A percentile compares a stretch with the other conserved stretches of the same genome.
phyloP scores from a whole-genome alignment of 2,797 vertebrate species.

The Chelmon rostratus region DNA sequence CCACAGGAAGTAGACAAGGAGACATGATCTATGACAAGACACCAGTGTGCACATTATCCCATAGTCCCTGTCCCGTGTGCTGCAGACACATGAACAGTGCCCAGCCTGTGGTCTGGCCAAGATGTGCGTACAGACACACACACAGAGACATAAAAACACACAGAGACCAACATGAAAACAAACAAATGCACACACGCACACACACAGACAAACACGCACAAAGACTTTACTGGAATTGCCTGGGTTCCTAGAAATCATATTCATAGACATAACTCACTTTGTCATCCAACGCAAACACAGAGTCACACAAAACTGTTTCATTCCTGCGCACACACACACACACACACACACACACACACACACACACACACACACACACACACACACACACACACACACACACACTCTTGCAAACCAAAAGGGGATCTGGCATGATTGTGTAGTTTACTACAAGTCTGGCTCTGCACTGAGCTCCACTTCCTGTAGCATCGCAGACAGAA shows the following conservation, averaged over 20 bases:
- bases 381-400: slow-evolving; percentile 18
- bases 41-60: slow-evolving; percentile 48
- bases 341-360: slow-evolving; percentile 4
- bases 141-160: neutral
- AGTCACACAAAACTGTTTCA: slow-evolving; percentile 27
- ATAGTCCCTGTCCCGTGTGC: slow-evolving; percentile 47
- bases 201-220: slow-evolving; percentile 18
- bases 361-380: neutral
- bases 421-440: slow-evolving; percentile 35
- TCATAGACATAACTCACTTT: slow-evolving; percentile 35
- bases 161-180: neutral
- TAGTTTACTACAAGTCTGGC: slow-evolving; percentile 67
- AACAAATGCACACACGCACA: slow-evolving; percentile 18
- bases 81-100: slow-evolving; percentile 29
- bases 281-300: slow-evolving; percentile 36
- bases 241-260: slow-evolving; percentile 58
- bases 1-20: slow-evolving; percentile 63
- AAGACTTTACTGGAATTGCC: slow-evolving; percentile 55
- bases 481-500: slow-evolving; percentile 59
- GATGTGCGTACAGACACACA: slow-evolving; percentile 4
- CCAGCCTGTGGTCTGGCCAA: slow-evolving; percentile 57
- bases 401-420: slow-evolving; percentile 36
- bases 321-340: neutral
- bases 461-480: slow-evolving; percentile 57
- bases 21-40: slow-evolving; percentile 54